phyloP scores from a whole-genome alignment of 2,797 vertebrate species.

The Poliocrania exsul region DNA sequence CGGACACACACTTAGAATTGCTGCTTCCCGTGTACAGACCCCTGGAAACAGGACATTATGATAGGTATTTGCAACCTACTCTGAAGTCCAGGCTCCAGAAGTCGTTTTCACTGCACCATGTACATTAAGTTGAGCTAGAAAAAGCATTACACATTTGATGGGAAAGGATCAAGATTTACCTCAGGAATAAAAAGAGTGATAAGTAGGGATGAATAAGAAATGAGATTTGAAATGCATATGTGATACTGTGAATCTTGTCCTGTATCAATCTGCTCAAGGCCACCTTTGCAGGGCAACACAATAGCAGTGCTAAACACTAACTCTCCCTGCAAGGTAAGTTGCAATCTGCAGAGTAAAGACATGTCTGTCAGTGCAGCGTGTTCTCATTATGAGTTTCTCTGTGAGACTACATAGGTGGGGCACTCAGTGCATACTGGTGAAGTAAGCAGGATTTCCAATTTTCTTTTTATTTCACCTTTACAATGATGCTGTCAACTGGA shows the following conservation, averaged over 20 bases:
- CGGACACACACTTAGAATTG: background rate
- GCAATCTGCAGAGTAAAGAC: conserved; percentile 1
- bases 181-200: background rate
- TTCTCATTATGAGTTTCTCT: background rate
- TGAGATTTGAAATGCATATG: background rate
- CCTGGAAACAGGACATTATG: background rate
- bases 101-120: background rate
- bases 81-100: background rate
- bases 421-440: background rate
- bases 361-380: background rate
- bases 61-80: background rate
- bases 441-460: conserved; percentile 50
- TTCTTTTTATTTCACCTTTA: conserved; percentile 49
- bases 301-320: background rate
- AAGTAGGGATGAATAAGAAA: conserved; percentile 23
- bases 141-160: background rate
- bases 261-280: background rate
- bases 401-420: background rate
- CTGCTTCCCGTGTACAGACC: background rate
- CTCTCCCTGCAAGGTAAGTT: background rate
- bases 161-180: background rate
- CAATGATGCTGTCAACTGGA: conserved; percentile 44
- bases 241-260: background rate
- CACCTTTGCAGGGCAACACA: background rate
- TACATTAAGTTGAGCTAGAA: background rate